A percentile compares a stretch with the other conserved stretches of the same genome.
These are phyloP conservation scores for Excalfactoria chinensis DNA, from an alignment of 2,113 vertebrate species.

Conservation along the genomic window DNA sequence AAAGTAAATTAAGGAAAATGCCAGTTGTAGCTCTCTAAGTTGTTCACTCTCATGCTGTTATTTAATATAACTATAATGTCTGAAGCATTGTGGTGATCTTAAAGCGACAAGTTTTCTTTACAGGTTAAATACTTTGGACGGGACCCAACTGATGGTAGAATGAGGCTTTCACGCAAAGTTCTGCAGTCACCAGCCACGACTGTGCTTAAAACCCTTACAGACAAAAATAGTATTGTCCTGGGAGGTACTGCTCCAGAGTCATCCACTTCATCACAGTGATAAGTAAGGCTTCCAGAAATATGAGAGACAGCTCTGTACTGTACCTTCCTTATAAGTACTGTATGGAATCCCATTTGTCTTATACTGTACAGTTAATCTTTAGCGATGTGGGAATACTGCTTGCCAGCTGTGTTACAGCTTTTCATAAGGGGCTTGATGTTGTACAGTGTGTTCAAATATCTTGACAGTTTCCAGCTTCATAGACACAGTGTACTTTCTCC, in stretches of 20 bases:
- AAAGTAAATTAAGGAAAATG: neutral
- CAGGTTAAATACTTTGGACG: conserved; percentile 98
- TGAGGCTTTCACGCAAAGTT: conserved; percentile 96
- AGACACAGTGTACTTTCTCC: neutral
- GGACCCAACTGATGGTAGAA: conserved; percentile 95
- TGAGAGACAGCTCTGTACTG: neutral
- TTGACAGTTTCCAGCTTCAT: neutral
- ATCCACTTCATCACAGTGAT: conserved; percentile 68
- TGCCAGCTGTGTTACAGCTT: neutral
- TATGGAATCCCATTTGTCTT: neutral
- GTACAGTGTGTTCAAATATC: neutral
- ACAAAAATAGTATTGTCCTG: conserved; percentile 89
- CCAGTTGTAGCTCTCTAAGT: neutral
- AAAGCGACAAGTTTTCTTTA: neutral
- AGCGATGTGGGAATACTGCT: conserved; percentile 42
- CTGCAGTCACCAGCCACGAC: conserved; percentile 87
- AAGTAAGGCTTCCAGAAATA: neutral
- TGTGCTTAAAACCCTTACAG: conserved; percentile 85
- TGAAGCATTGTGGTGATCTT: neutral
- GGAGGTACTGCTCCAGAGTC: conserved; percentile 70
- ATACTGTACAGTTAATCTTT: neutral
- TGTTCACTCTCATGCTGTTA: neutral
- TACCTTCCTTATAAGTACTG: neutral
- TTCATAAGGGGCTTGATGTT: neutral
- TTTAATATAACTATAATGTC: neutral